Base-by-base conservation (phyloP, 1,140 invertebrate genomes). In the Aleiodes sp. region DNA sequence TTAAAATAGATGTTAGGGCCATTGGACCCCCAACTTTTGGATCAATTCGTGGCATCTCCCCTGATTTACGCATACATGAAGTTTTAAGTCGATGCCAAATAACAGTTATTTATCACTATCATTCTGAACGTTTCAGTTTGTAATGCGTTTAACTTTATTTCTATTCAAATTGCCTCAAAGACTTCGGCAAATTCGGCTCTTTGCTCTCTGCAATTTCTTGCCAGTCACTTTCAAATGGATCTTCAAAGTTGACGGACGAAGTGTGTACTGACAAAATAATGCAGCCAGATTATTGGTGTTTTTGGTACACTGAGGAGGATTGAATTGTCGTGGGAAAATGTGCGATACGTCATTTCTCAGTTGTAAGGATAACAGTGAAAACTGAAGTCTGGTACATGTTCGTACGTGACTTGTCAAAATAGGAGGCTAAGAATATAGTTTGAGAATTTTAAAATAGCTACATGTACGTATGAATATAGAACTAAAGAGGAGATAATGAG, bases 1-100 rank as follows among this genome's bases (percentile, higher is more conserved):
- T 78, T 66, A 73, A 82, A 82, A 84, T 84, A 84, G 74, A 77
- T 66, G 74, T 66, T 76, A 52, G 75, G 81, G 79, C 78, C 80
- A 82, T 83, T 84, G 81, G 82, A 83, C 82, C 78, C 70, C 19
- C 46, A 14, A 59, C n/a, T 21, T 26, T 72, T 73, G 75, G 76
- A 84, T 83, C 81, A 80, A 82, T n/a, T 84, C 77, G 72, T 70
- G 10, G 29, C 62, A 57, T 59, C 59, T 69, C 35, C 37, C 60
- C 63, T 60, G 59, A 68, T 60, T 41, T 28, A 29, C 66, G 26
- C 35, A 57, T 43, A 28, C 29, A 10, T 52, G 12, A 33, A 37
- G 21, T 43, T 28, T n/a, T 28, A 37, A 63, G 28, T 37, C 24
- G 21, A 46, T 56, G 46, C 8, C 46, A 52, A 1, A 9, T 24